Evolutionary conservation across 2,888 invertebrate genomes (phyloP).

Genomic region (Stegana nigrithorax): DNA sequence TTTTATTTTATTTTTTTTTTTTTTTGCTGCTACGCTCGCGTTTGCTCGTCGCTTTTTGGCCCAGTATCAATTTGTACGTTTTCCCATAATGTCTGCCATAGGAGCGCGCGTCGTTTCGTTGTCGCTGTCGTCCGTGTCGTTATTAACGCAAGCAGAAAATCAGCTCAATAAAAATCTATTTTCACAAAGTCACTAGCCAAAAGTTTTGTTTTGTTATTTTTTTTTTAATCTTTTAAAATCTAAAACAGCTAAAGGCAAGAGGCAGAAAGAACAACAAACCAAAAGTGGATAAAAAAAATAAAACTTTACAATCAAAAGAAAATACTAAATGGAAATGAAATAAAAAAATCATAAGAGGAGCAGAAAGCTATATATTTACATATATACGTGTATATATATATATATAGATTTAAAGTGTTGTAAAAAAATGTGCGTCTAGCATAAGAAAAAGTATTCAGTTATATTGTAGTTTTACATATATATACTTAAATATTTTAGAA

Average conservation of each 20-base stretch:
- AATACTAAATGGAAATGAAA: background rate
- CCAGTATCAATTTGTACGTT: conserved; percentile 69
- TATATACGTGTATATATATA: background rate
- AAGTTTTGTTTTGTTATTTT: conserved; percentile 20
- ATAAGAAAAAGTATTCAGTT: background rate
- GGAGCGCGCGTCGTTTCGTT: conserved; percentile 53
- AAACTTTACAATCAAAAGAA: conserved; percentile 14
- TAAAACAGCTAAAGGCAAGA: conserved; percentile 6
- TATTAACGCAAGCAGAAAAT: conserved; percentile 47
- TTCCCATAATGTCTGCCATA: conserved; percentile 66
- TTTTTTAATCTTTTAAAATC: too few relatives aligned
- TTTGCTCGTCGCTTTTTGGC: conserved; percentile 54
- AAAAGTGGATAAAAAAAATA: conserved; percentile 18
- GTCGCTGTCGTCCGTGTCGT: conserved; percentile 49
- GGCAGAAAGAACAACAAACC: conserved; percentile 13
- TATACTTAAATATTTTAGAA: background rate
- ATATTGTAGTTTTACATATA: background rate
- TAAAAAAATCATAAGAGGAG: background rate
- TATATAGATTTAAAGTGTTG: background rate
- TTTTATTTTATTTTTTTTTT: background rate
- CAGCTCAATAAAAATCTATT: conserved; percentile 56
- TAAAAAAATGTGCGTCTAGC: background rate
- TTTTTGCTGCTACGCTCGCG: conserved; percentile 29
- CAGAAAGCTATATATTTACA: background rate
- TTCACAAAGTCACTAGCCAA: conserved; percentile 56